These are phyloP conservation scores for Rattus rattus DNA, from an alignment of 2,113 vertebrate species.

Conservation along the genomic window DNA sequence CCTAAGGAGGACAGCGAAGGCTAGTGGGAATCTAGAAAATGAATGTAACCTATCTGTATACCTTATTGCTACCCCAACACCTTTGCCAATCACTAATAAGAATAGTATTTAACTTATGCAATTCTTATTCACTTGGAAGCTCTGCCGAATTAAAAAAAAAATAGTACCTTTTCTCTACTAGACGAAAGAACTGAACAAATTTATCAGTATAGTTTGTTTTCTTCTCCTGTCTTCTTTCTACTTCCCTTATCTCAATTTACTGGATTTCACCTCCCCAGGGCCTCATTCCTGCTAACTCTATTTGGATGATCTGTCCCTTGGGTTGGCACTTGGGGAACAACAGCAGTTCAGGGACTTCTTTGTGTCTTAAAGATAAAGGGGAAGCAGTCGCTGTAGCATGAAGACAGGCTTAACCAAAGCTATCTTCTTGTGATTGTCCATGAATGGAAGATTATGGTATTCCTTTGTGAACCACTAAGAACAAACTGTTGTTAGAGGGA, in stretches of 20 bases:
- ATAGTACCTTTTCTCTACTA: neutral
- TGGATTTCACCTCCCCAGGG: neutral
- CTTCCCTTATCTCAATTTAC: neutral
- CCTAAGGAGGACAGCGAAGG: too few relatives aligned
- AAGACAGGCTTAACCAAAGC: neutral
- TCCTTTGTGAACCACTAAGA: neutral
- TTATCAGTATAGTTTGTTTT: neutral
- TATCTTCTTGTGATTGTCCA: neutral
- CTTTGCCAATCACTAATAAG: neutral
- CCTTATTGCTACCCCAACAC: neutral
- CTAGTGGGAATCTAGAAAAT: neutral
- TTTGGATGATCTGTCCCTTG: neutral
- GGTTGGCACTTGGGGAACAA: neutral
- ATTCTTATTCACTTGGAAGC: neutral
- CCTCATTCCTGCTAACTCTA: neutral
- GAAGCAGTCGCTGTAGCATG: neutral
- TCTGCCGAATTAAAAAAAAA: neutral
- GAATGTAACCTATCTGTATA: too few relatives aligned
- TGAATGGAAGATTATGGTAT: neutral
- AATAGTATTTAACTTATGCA: neutral
- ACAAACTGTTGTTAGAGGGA: neutral
- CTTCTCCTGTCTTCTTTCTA: neutral
- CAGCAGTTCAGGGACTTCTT: neutral
- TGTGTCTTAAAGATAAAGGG: neutral
- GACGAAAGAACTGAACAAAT: neutral